Base-by-base conservation (phyloP, 1,140 invertebrate species). In the Meloidogyne exigua region DNA sequence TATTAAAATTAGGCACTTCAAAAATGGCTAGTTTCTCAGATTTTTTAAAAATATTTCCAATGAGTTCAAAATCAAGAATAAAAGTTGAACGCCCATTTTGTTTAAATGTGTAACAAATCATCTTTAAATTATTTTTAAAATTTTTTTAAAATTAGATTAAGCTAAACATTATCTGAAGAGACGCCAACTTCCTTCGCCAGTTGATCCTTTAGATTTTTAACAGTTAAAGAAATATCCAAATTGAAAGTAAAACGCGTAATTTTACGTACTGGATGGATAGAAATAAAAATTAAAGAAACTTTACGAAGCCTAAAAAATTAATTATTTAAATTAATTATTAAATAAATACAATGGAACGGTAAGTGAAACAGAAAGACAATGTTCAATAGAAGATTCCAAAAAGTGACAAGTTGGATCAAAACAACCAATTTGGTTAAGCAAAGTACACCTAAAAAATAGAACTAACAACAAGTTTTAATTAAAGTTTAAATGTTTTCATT, bases 381-480 rank as follows among this genome's bases (percentile, higher is more conserved):
- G 95, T 89, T 98, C 96, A 89, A 97, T 97, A 12, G 95, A 98
- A 88, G 96, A 96, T 68, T 93, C 94, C 84, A 94, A 93, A 70
- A 93, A 91, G 65, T 92, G 91, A 89, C 96, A 98, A 81, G 93
- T 91, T 18, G 42, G 70, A 25, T 72, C 62, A 10, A 93, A 93
- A 89, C 96, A 98, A 28, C 93, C 94, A 36, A 98, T 89, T 23
- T 94, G 95, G 36, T 95, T 97, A 67, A 94, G 92, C 68, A 88
- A 88, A 81, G 23, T 81, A 44, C n/a, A 62, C 42, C 76, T 77
- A 49, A 21, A 75, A 82, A 65, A 39, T 39, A 9, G 28, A 32
- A 32, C 28, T 32, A 32, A 32, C 7, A 32, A 32, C 28, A 3
- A 32, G 2, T 32, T 32, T 32, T 32, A 32, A 32, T 32, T 32